These are phyloP conservation scores for Simalia tracyae DNA, from an alignment of 2,797 vertebrate genomes.

Conservation along the genomic window DNA sequence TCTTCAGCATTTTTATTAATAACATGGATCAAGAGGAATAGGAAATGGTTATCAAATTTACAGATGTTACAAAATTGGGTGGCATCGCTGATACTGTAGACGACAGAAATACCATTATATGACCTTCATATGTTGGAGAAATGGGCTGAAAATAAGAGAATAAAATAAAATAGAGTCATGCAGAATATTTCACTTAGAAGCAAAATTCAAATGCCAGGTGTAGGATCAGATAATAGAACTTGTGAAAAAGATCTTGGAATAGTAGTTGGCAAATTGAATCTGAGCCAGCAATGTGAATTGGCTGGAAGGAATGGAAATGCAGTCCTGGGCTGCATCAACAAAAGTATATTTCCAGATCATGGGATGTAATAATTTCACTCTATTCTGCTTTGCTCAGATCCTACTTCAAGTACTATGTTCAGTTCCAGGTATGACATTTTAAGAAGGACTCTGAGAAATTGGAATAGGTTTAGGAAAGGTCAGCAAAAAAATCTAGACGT, in stretches of 20 bases:
- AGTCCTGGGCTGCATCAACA: background rate
- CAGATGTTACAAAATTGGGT: background rate
- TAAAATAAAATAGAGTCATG: background rate
- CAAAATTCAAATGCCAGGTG: background rate
- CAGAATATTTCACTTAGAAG: background rate
- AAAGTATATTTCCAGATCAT: background rate
- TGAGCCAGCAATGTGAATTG: background rate
- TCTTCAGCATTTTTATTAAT: background rate
- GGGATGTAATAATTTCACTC: background rate
- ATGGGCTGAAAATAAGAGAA: background rate
- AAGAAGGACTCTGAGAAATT: background rate
- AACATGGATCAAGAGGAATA: background rate
- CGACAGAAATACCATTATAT: background rate
- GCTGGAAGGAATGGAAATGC: background rate
- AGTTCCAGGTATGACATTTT: background rate
- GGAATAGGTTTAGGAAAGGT: background rate
- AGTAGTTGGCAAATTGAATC: background rate
- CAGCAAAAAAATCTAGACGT: no score
- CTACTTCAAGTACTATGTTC: background rate
- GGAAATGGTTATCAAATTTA: background rate
- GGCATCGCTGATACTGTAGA: background rate
- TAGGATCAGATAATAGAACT: background rate
- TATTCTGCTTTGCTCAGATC: background rate
- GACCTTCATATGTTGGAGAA: background rate
- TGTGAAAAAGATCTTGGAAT: background rate